A percentile compares a stretch with the other conserved stretches of the same genome.
Evolutionary conservation across 2,113 vertebrate genomes (phyloP).

Genomic region (Sander lucioperca): DNA sequence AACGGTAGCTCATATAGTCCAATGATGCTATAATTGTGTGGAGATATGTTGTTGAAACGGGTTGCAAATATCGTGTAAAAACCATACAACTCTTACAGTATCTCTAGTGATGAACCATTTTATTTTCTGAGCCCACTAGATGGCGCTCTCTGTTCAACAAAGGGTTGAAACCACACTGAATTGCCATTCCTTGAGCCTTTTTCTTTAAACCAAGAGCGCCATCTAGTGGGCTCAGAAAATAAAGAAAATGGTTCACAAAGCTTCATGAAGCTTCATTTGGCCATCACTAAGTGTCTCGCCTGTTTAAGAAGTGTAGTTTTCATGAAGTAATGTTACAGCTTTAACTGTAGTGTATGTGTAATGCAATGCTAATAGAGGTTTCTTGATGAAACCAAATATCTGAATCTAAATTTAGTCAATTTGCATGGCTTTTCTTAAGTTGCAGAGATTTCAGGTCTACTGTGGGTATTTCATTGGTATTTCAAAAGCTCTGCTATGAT

Average conservation of each 20-base stretch:
- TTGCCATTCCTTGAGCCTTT: too few relatives aligned
- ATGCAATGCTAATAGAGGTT: background rate
- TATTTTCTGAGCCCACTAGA: too few relatives aligned
- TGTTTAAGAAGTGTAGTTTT: background rate
- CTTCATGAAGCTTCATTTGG: too few relatives aligned
- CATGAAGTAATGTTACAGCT: background rate
- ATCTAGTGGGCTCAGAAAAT: too few relatives aligned
- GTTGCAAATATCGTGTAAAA: background rate
- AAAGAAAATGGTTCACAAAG: too few relatives aligned
- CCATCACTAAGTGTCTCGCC: too few relatives aligned
- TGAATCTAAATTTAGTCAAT: constrained; percentile 1
- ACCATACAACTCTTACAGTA: background rate
- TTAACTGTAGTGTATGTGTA: background rate
- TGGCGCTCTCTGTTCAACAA: too few relatives aligned
- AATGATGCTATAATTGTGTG: background rate
- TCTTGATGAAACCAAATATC: background rate
- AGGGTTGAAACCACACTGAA: too few relatives aligned
- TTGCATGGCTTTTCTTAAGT: background rate
- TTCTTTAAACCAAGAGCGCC: too few relatives aligned
- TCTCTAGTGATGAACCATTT: too few relatives aligned
- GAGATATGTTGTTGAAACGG: background rate
- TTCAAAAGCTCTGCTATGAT: constrained; percentile 7
- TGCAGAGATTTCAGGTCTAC: background rate
- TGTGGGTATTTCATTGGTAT: background rate
- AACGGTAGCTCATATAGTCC: background rate